Percentiles rank a stretch among this genome's conserved stretches.
Conservation (phyloP, 2,113 vertebrate genomes). For the Seriola quinqueradiata region DNA sequence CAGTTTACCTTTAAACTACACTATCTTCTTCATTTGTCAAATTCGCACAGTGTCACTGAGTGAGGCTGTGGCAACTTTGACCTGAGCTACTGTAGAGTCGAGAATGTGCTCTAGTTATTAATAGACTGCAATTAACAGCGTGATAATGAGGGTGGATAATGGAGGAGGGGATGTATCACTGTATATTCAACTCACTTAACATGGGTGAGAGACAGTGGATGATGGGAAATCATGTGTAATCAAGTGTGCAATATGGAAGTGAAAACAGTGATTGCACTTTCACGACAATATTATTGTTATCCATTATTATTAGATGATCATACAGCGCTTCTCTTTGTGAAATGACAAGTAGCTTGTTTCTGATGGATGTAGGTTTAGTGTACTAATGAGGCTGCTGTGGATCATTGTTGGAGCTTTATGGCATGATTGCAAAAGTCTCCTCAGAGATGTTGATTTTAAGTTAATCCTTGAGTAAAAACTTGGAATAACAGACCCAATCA, state of each 20-base stretch:
- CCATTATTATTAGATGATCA: neutral
- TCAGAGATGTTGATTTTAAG: too few relatives aligned
- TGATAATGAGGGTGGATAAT: slow-evolving; percentile 55
- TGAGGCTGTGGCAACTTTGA: neutral
- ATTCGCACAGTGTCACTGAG: neutral
- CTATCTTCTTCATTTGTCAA: neutral
- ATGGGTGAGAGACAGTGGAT: slow-evolving; percentile 10
- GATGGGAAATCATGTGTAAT: slow-evolving; percentile 7
- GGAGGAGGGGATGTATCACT: slow-evolving; percentile 29
- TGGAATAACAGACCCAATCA: too few relatives aligned
- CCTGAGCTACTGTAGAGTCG: slow-evolving; percentile 23
- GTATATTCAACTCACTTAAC: slow-evolving; percentile 27
- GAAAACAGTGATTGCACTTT: neutral
- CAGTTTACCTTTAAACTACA: neutral
- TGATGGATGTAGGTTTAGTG: neutral
- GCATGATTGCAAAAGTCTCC: neutral
- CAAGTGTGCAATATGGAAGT: neutral
- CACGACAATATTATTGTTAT: neutral
- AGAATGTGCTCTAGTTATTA: slow-evolving; percentile 51
- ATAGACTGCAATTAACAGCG: slow-evolving; percentile 62
- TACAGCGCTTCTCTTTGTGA: neutral
- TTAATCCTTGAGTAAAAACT: too few relatives aligned
- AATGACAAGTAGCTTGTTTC: neutral
- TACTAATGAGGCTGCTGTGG: neutral
- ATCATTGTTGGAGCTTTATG: slow-evolving; percentile 9